These are phyloP conservation scores for Flexamia atlantica DNA, from an alignment of 2,888 invertebrate species.

Conservation along the genomic window DNA sequence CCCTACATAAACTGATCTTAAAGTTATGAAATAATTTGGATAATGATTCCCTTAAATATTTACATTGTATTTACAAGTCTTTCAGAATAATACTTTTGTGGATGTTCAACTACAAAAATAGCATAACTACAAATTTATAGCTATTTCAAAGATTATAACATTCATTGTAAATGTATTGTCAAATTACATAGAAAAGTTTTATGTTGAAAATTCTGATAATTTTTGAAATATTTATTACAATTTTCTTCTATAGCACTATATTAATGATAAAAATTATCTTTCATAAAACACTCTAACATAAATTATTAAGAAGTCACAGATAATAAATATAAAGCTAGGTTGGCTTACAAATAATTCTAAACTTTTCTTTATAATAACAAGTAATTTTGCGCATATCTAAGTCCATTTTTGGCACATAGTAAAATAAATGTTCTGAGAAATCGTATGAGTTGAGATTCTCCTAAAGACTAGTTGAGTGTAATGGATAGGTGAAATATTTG, in stretches of 20 bases:
- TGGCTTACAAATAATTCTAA: neutral
- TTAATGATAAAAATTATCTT: neutral
- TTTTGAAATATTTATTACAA: neutral
- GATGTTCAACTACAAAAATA: neutral
- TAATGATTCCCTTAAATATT: neutral
- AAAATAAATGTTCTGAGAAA: neutral
- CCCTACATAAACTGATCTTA: constrained; percentile 1
- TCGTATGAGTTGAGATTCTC: constrained; percentile 1
- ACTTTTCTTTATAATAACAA: neutral
- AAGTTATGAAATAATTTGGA: neutral
- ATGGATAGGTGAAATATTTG: neutral
- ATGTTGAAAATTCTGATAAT: no score
- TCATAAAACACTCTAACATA: neutral
- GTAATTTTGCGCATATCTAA: neutral
- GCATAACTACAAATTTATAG: no score
- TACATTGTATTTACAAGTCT: constrained; percentile 22
- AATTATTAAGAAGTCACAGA: neutral
- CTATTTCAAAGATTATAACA: no score
- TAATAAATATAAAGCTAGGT: constrained; percentile 25
- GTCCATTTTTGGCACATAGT: constrained; percentile 29
- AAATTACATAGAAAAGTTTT: no score
- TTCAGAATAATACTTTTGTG: constrained; percentile 7
- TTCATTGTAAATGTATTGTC: no score
- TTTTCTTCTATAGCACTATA: neutral
- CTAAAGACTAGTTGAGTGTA: neutral